Evolutionary conservation across 2,797 vertebrate genomes (phyloP), one percentile per base, ranked within the genome.

Genomic region (Amazona finschi): DNA sequence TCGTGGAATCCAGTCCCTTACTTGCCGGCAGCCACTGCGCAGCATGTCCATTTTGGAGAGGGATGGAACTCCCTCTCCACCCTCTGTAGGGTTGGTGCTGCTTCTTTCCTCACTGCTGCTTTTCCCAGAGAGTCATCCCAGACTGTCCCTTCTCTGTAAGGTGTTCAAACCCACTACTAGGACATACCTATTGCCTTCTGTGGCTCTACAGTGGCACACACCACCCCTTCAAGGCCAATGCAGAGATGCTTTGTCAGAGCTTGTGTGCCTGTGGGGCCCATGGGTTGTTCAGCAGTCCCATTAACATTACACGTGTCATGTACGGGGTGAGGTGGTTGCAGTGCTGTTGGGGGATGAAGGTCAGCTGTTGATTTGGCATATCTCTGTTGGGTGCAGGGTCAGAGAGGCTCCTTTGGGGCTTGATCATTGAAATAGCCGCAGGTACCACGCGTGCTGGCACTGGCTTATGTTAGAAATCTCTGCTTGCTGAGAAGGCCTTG

Each of bases 381-480:
- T 9, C 21, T 28, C 15, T 1, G 1, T 0, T 1, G 44, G 53
- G 2, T 33, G 18, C 25, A 6, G 46, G 28, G 14, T 30, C 43
- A 11, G 28, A 62, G 43, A 3, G 1, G 53, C 33, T 53, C 15
- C 81, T 3, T 3, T 2, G 18, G 39, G 24, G 33, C 57, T 41
- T 4, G 0, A 47, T 28, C 15, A 4, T 52, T 2, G 33, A 5
- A 53, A 41, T 7, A 41, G 50, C 58, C 65, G 25, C 62, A 38
- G 90, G 78, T 7, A 4, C 80, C 15, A 0, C 0, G 25, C 2
- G 3, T 52, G 57, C 22, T 1, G 4, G 43, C 25, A 5, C 13
- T 6, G 12, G 21, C 15, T 50, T 1, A 0, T 0, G 2, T 7
- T 10, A 0, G 2, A 8, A 27, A 22, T 8, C 43, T 22, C 25